phyloP scores from a whole-genome alignment of 2,888 invertebrate genomes.

The Drosophila kambysellisi region DNA sequence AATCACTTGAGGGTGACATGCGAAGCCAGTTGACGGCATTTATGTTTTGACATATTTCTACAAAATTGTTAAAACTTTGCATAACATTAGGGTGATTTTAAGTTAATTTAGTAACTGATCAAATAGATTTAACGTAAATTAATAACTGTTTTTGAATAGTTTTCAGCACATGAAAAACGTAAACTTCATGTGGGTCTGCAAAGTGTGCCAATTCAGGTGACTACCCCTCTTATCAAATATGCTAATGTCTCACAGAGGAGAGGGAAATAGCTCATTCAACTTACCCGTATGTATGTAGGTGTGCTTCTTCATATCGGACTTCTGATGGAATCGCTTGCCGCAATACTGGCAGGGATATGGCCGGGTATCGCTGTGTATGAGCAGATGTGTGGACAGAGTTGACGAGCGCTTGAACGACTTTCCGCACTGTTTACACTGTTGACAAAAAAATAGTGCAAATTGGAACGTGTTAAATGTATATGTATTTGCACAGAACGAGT shows the following conservation, averaged over 20 bases:
- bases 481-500: conserved; percentile 36
- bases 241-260: conserved; percentile 35
- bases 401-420: conserved; percentile 98
- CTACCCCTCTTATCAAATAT: conserved; percentile 36
- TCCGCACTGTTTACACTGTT: conserved; percentile 96
- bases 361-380: conserved; percentile 98
- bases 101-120: neutral
- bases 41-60: neutral
- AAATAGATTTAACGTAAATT: neutral
- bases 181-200: conserved; percentile 54
- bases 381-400: conserved; percentile 97
- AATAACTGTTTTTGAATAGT: neutral
- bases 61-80: neutral
- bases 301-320: conserved; percentile 98
- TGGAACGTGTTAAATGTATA: conserved; percentile 27
- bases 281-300: conserved; percentile 98
- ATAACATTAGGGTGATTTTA: neutral
- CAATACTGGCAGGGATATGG: conserved; percentile 99
- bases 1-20: conserved; percentile 50
- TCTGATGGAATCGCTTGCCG: conserved; percentile 85
- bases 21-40: conserved; percentile 7
- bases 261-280: conserved; percentile 79
- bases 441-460: conserved; percentile 42
- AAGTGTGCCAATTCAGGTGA: conserved; percentile 45
- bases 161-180: conserved; percentile 20